These are phyloP conservation scores for Hemiscyllium ocellatum DNA, from an alignment of 2,113 vertebrate species.

Conservation along the genomic window DNA sequence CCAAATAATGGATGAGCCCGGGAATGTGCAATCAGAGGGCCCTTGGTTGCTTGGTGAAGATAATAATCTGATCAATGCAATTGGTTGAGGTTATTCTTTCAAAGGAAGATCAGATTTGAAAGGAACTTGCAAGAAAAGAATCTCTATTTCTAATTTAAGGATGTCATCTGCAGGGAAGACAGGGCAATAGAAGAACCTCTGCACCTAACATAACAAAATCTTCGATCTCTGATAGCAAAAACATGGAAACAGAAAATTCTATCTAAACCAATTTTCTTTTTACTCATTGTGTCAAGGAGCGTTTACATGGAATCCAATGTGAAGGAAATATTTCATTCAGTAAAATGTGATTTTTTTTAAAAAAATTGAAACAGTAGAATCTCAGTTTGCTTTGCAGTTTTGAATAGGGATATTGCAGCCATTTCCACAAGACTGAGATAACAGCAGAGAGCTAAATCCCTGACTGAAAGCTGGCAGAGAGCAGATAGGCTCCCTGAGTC, in stretches of 20 bases:
- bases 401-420: not conserved
- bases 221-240: not conserved
- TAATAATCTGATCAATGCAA: not conserved
- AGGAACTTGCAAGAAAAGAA: not conserved
- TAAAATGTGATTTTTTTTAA: no score
- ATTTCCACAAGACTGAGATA: slow-evolving; percentile 19
- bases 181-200: not conserved
- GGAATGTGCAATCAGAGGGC: not conserved
- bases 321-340: not conserved
- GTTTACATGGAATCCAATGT: not conserved
- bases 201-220: not conserved
- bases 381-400: not conserved
- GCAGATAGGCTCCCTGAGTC: slow-evolving; percentile 50
- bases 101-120: not conserved
- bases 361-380: not conserved
- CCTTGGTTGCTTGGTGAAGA: not conserved
- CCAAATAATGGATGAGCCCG: not conserved
- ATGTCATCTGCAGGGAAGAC: not conserved
- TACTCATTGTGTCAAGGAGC: not conserved
- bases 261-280: not conserved
- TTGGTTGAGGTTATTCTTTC: not conserved
- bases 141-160: not conserved
- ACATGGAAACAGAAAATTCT: not conserved
- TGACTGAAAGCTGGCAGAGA: slow-evolving; percentile 28
- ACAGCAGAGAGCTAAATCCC: slow-evolving; percentile 26